Percentiles rank a stretch among this genome's conserved stretches.
phyloP scores from a whole-genome alignment of 2,797 vertebrate species.

The Prionace glauca region DNA sequence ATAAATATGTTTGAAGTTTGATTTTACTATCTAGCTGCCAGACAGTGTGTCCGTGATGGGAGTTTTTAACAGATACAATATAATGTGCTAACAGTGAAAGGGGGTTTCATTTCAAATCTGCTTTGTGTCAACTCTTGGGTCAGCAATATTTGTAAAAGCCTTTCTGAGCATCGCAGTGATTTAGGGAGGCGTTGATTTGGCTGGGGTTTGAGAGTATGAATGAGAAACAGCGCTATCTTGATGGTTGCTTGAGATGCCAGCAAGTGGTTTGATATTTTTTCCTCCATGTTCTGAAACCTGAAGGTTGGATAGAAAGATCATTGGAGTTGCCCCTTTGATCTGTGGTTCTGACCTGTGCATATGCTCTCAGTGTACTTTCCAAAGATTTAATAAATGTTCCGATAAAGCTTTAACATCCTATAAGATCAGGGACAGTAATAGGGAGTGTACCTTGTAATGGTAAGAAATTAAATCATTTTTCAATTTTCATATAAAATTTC shows the following conservation, averaged over 20 bases:
- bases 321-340: slow-evolving; percentile 52
- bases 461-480: not conserved
- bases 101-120: not conserved
- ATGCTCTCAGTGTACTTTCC: slow-evolving; percentile 42
- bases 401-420: slow-evolving; percentile 43
- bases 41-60: not conserved
- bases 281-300: slow-evolving; percentile 33
- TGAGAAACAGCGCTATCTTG: slow-evolving; percentile 39
- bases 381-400: slow-evolving; percentile 51
- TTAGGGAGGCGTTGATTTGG: not conserved
- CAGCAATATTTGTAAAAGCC: not conserved
- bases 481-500: not conserved
- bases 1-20: not conserved
- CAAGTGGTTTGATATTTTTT: slow-evolving; percentile 19
- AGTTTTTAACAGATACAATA: not conserved
- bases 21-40: not conserved
- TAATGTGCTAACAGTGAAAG: not conserved
- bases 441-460: not conserved
- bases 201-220: not conserved
- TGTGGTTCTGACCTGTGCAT: slow-evolving; percentile 41
- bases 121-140: not conserved
- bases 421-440: not conserved
- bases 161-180: not conserved
- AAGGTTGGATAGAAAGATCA: slow-evolving; percentile 42
- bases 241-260: slow-evolving; percentile 40